phyloP scores from a whole-genome alignment of 1,140 invertebrate species.

The Lethocerus indicus region DNA sequence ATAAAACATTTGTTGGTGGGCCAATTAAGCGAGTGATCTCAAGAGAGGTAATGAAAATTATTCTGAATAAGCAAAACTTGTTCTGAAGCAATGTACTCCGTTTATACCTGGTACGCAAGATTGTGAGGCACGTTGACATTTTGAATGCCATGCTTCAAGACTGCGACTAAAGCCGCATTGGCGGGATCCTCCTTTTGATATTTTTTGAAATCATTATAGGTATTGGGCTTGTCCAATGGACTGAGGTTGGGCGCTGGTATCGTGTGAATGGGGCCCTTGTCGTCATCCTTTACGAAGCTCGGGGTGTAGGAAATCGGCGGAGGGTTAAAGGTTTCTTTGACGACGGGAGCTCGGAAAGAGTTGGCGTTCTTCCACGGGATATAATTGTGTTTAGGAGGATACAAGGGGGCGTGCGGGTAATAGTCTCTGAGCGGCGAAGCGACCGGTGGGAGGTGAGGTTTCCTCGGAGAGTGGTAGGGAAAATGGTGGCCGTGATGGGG shows the following conservation, averaged over 20 bases:
- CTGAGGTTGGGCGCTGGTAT: conserved; percentile 66
- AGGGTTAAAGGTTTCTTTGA: conserved; percentile 14
- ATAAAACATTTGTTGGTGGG: too few relatives aligned
- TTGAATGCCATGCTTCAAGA: conserved; percentile 11
- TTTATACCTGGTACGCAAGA: conserved; percentile 4
- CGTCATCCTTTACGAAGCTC: conserved; percentile 21
- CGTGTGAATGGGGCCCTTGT: conserved; percentile 58
- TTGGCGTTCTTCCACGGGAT: conserved; percentile 10
- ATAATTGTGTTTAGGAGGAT: neutral
- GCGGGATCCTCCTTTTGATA: conserved; percentile 1
- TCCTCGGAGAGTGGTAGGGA: too few relatives aligned
- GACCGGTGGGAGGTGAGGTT: conserved; percentile 5
- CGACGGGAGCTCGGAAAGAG: conserved; percentile 12
- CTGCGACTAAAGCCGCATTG: conserved; percentile 8
- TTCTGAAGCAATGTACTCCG: too few relatives aligned
- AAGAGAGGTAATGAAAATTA: too few relatives aligned
- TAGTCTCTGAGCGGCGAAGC: neutral
- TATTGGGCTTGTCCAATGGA: conserved; percentile 15
- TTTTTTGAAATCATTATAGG: neutral
- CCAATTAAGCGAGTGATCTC: too few relatives aligned
- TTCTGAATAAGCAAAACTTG: too few relatives aligned
- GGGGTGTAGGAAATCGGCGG: conserved; percentile 4
- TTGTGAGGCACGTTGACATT: conserved; percentile 8
- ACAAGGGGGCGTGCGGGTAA: neutral
- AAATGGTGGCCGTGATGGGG: conserved; percentile 1